Conservation (phyloP, 2,797 vertebrate genomes). For the Sciurus carolinensis region DNA sequence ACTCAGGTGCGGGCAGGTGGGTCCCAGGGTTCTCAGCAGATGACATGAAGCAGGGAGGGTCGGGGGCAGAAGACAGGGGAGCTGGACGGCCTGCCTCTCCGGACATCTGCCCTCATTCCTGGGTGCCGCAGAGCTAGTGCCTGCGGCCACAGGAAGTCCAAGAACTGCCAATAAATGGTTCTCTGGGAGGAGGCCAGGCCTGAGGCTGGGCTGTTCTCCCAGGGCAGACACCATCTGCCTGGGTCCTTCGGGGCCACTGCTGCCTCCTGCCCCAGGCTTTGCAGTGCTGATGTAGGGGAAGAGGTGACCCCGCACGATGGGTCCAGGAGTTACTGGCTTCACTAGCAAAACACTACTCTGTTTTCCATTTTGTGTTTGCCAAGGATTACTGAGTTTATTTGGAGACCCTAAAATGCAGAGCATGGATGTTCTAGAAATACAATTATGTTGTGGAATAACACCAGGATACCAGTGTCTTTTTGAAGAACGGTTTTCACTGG, state of each 20-base stretch:
- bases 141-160: background rate
- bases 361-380: constrained; percentile 9
- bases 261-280: background rate
- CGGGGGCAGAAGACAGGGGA: too few relatives aligned
- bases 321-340: background rate
- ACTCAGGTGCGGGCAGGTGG: background rate
- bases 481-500: background rate
- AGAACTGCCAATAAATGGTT: constrained; percentile 1
- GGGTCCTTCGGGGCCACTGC: background rate
- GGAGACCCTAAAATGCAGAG: constrained; percentile 24
- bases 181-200: background rate
- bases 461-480: background rate
- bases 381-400: background rate
- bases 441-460: background rate
- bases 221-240: constrained; percentile 24
- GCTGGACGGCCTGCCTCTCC: background rate
- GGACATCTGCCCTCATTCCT: background rate
- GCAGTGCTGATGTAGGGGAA: background rate
- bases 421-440: background rate
- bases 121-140: background rate
- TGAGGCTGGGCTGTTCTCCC: background rate
- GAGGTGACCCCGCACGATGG: fast-evolving
- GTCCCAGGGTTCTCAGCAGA: background rate
- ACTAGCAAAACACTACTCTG: background rate
- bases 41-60: background rate